Conservation (phyloP, 1,140 invertebrate species). For the Thalassaphorura encarpata region DNA sequence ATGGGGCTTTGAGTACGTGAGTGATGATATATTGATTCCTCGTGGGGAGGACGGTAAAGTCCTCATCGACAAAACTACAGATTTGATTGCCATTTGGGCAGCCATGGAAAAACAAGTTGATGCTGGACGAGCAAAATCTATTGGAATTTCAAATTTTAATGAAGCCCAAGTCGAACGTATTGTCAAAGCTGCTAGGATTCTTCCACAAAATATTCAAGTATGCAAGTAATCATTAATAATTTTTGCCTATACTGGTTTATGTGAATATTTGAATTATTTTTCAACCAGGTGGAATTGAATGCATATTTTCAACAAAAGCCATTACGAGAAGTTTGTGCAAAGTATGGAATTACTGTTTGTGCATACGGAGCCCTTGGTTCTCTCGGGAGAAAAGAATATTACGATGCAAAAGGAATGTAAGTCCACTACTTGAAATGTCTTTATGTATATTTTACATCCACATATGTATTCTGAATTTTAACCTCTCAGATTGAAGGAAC, state of each 20-base stretch:
- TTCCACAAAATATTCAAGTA: conserved; percentile 44
- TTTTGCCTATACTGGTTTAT: neutral
- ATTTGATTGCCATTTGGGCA: conserved; percentile 61
- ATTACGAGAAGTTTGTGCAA: conserved; percentile 38
- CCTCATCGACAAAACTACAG: conserved; percentile 53
- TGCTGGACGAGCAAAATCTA: conserved; percentile 47
- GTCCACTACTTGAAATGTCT: too few relatives aligned
- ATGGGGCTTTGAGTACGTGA: conserved; percentile 33
- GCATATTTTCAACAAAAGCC: conserved; percentile 41
- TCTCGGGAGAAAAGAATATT: conserved; percentile 40
- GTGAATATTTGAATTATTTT: conserved; percentile 1
- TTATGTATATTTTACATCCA: too few relatives aligned
- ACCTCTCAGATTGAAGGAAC: too few relatives aligned
- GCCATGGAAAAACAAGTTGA: conserved; percentile 38
- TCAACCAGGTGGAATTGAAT: conserved; percentile 35
- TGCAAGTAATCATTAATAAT: neutral
- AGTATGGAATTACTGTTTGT: conserved; percentile 47
- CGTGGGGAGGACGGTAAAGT: conserved; percentile 36
- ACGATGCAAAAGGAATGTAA: too few relatives aligned
- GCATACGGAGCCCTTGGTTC: conserved; percentile 75
- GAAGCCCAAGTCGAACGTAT: conserved; percentile 44
- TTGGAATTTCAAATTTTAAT: conserved; percentile 53
- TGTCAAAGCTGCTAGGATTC: conserved; percentile 39
- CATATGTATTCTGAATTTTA: too few relatives aligned
- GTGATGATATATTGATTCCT: conserved; percentile 23